phyloP scores from a whole-genome alignment of 2,797 vertebrate genomes.

The Amazonetta brasiliensis region DNA sequence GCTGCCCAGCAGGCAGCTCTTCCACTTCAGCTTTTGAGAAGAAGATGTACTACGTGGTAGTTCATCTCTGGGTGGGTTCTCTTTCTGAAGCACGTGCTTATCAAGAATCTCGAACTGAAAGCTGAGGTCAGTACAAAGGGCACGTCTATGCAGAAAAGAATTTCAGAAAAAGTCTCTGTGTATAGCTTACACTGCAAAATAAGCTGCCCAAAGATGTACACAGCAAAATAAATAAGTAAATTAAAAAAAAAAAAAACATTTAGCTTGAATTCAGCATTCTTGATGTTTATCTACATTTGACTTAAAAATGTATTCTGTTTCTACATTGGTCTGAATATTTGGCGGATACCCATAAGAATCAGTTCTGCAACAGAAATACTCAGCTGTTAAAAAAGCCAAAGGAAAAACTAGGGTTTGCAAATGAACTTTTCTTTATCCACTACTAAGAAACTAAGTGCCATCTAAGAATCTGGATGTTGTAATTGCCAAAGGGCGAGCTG shows the following conservation, averaged over 20 bases:
- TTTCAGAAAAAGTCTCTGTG: background rate
- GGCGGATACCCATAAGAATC: background rate
- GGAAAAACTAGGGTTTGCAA: background rate
- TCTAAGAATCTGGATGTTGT: background rate
- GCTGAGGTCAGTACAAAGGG: background rate
- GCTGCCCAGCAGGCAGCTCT: background rate
- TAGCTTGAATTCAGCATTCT: background rate
- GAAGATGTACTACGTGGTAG: background rate
- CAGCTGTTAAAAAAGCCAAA: background rate
- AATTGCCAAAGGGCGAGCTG: background rate
- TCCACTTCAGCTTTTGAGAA: background rate
- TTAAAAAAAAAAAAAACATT: background rate
- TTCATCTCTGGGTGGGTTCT: background rate
- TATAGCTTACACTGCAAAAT: background rate
- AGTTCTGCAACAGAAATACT: background rate
- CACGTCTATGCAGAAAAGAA: background rate
- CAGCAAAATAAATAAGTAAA: background rate
- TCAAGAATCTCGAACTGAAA: background rate
- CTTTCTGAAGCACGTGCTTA: background rate
- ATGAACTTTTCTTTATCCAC: background rate
- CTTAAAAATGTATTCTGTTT: background rate
- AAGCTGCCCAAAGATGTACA: background rate
- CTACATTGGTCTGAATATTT: background rate
- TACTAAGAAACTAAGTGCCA: background rate
- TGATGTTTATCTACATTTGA: background rate